Conservation (phyloP, 2,888 invertebrate genomes). For the Pollenia labialis region DNA sequence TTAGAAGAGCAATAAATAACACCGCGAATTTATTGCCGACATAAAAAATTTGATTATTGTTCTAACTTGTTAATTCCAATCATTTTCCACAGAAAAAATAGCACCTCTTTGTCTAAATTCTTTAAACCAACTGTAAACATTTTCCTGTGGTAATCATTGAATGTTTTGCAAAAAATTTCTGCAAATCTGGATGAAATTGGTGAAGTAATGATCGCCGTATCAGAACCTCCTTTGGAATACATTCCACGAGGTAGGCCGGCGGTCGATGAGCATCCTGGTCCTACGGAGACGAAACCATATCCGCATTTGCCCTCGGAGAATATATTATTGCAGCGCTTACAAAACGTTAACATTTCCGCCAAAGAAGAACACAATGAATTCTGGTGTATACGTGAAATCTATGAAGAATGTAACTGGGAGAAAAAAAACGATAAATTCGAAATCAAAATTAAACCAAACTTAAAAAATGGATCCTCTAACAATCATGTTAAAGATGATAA, state of each 20-base stretch:
- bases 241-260: conserved; percentile 94
- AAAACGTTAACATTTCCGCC: conserved; percentile 90
- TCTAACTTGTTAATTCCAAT: background rate
- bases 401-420: conserved; percentile 84
- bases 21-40: conserved; percentile 21
- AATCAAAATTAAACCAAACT: background rate
- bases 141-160: conserved; percentile 54
- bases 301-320: conserved; percentile 86
- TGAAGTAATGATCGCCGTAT: conserved; percentile 94
- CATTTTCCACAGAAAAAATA: background rate
- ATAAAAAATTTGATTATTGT: background rate
- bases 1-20: conserved; percentile 27
- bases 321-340: conserved; percentile 88
- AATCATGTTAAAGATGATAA: conserved; percentile 26
- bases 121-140: background rate
- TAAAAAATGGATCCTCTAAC: background rate
- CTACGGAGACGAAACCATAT: conserved; percentile 85
- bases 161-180: conserved; percentile 75
- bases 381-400: conserved; percentile 86
- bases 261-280: conserved; percentile 90
- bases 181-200: conserved; percentile 96
- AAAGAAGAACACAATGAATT: conserved; percentile 85
- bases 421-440: conserved; percentile 3
- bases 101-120: background rate
- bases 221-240: conserved; percentile 93